Percentiles rank a stretch among this genome's conserved stretches.
Conservation (phyloP, 2,797 vertebrate genomes). For the Falco cherrug region DNA sequence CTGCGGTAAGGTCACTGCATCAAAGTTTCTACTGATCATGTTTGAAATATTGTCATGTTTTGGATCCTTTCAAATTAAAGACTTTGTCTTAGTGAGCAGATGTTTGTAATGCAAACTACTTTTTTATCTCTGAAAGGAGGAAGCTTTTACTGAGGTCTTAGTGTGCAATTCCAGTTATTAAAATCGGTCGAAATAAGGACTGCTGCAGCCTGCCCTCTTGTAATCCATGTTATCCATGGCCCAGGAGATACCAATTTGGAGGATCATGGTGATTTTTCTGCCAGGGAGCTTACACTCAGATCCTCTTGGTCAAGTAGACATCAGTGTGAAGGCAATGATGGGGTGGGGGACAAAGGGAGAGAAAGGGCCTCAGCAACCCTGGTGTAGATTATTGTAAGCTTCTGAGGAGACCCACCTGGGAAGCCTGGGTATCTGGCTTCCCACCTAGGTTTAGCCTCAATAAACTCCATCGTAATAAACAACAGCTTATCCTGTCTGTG, state of each 20-base stretch:
- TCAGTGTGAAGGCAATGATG: background rate
- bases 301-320: background rate
- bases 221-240: background rate
- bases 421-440: background rate
- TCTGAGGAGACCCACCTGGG: background rate
- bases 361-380: background rate
- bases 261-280: background rate
- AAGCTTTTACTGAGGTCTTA: background rate
- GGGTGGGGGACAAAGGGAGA: background rate
- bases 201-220: background rate
- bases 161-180: background rate
- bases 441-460: background rate
- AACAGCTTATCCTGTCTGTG: background rate
- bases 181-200: background rate
- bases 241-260: background rate
- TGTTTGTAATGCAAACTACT: background rate
- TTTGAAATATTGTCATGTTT: constrained; percentile 34
- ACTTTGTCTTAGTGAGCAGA: background rate
- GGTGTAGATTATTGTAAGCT: background rate
- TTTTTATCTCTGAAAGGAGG: background rate
- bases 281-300: background rate
- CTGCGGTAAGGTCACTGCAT: constrained; percentile 84
- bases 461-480: background rate
- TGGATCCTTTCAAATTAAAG: constrained; percentile 19
- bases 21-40: constrained; percentile 6